Percentiles rank a stretch among this genome's conserved stretches.
Conservation (phyloP, 2,888 invertebrate genomes). For the Pyrrhosoma nymphula region DNA sequence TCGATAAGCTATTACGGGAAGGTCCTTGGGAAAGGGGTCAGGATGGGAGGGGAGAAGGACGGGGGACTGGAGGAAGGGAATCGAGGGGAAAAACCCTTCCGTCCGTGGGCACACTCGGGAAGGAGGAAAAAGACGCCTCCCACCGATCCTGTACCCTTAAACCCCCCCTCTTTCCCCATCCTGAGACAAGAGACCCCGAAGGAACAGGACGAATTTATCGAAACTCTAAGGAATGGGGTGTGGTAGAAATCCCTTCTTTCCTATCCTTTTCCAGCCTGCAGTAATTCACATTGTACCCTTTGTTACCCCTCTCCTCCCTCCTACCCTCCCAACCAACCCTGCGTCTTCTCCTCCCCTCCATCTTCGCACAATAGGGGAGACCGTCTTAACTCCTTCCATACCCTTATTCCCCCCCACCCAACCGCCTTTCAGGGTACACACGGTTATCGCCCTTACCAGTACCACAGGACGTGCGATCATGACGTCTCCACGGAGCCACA, state of each 20-base stretch:
- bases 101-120: neutral
- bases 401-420: too few relatives aligned
- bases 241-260: constrained; percentile 19
- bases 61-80: neutral
- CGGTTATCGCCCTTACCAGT: neutral
- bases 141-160: neutral
- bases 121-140: neutral
- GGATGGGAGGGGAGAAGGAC: neutral
- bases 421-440: neutral
- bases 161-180: neutral
- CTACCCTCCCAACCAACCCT: neutral
- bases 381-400: neutral
- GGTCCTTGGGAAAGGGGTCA: neutral
- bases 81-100: neutral
- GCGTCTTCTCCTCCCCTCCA: neutral
- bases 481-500: neutral
- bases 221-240: neutral
- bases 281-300: neutral
- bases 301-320: neutral
- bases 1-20: constrained; percentile 58
- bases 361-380: neutral
- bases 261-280: neutral
- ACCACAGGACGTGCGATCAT: neutral
- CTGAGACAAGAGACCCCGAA: neutral
- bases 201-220: neutral